A percentile compares a stretch with the other conserved stretches of the same genome.
Conservation (phyloP, 2,797 vertebrate genomes). For the Eidolon dupreanum region DNA sequence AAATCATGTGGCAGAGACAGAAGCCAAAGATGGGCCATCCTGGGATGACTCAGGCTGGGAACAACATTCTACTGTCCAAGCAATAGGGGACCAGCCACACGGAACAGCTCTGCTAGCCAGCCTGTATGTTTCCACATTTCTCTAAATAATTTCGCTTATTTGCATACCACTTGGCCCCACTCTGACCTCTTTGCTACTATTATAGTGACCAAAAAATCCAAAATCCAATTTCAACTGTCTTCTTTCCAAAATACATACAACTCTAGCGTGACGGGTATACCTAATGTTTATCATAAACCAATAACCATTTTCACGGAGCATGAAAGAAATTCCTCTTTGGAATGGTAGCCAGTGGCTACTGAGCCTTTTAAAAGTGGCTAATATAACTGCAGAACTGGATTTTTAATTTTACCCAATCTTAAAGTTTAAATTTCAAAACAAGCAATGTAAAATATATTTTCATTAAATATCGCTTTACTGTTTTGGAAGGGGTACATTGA, state of each 20-base stretch:
- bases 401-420: background rate
- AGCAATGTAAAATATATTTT: constrained; percentile 30
- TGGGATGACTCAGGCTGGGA: background rate
- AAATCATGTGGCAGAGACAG: constrained; percentile 44
- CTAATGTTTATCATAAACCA: background rate
- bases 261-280: background rate
- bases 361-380: background rate
- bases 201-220: background rate
- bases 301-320: constrained; percentile 24
- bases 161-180: background rate
- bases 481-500: background rate
- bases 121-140: background rate
- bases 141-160: background rate
- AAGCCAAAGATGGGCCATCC: background rate
- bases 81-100: background rate
- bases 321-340: constrained; percentile 1
- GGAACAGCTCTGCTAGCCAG: background rate
- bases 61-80: background rate
- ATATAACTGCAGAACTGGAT: background rate
- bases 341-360: background rate
- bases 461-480: background rate
- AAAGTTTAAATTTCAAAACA: constrained; percentile 14
- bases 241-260: constrained; percentile 6
- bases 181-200: background rate
- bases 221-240: background rate